Evolutionary conservation across 2,888 invertebrate species (phyloP).

Genomic region (Caenorhabditis macrosperma): DNA sequence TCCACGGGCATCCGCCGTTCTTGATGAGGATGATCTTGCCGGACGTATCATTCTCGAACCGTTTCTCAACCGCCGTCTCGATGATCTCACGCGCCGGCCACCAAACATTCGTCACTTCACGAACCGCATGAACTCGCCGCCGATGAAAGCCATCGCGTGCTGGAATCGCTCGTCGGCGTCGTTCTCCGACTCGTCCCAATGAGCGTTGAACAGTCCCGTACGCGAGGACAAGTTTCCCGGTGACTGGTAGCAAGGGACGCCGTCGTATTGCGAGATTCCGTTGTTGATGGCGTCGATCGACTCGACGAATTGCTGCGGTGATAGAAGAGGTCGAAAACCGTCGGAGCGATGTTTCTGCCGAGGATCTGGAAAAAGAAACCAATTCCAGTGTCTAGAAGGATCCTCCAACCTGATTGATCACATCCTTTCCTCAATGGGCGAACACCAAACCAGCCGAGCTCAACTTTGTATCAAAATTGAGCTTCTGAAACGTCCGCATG

Average conservation of each 20-base stretch:
- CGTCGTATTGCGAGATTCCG: constrained; percentile 85
- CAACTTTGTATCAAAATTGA: constrained; percentile 84
- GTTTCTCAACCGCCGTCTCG: constrained; percentile 85
- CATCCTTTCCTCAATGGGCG: constrained; percentile 89
- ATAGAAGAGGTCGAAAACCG: constrained; percentile 80
- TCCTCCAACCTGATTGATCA: constrained; percentile 83
- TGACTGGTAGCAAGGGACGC: constrained; percentile 72
- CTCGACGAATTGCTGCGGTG: constrained; percentile 87
- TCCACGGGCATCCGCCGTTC: constrained; percentile 89
- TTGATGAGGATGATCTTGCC: constrained; percentile 88
- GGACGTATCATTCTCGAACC: constrained; percentile 85
- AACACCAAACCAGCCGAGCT: constrained; percentile 95
- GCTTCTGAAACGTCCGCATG: constrained; percentile 77
- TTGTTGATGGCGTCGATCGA: constrained; percentile 98
- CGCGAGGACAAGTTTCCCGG: constrained; percentile 81
- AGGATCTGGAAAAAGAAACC: constrained; percentile 43
- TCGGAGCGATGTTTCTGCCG: constrained; percentile 32
- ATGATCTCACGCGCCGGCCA: constrained; percentile 90
- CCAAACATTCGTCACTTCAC: constrained; percentile 86
- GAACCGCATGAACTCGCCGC: constrained; percentile 86
- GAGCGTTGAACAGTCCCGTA: constrained; percentile 88
- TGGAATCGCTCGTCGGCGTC: constrained; percentile 80
- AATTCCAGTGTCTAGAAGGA: not conserved
- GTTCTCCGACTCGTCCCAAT: constrained; percentile 86
- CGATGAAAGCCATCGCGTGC: constrained; percentile 80